These are phyloP conservation scores for Otis tarda DNA, from an alignment of 2,113 vertebrate species.

Conservation along the genomic window DNA sequence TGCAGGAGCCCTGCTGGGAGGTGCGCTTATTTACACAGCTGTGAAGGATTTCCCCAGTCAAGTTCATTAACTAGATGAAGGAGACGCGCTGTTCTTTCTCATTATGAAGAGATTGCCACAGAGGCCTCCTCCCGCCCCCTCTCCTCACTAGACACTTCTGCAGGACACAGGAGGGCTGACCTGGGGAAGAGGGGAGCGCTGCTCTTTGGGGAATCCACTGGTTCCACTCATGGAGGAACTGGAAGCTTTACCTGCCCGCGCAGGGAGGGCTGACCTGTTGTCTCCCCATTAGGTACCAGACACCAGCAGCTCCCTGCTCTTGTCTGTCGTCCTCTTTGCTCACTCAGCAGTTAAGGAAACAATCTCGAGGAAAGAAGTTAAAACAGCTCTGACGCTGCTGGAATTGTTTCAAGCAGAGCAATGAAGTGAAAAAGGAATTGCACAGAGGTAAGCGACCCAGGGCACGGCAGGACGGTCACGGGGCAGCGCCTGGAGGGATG, in stretches of 20 bases:
- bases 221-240: neutral
- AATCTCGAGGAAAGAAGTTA: neutral
- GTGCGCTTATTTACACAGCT: constrained; percentile 44
- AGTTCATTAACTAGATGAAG: constrained; percentile 14
- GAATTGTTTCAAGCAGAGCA: neutral
- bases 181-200: fast-evolving
- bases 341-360: neutral
- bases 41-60: constrained; percentile 45
- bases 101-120: neutral
- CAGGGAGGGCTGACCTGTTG: neutral
- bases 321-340: neutral
- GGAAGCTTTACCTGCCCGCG: neutral
- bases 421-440: neutral
- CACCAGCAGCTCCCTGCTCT: neutral
- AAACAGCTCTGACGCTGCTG: neutral
- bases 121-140: neutral
- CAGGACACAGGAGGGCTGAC: neutral
- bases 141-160: neutral
- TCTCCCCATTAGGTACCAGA: neutral
- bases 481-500: neutral
- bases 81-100: constrained; percentile 8
- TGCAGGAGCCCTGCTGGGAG: constrained; percentile 12
- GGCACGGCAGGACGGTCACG: fast-evolving
- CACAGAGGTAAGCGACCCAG: neutral
- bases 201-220: neutral